These are phyloP conservation scores for Amphipoea lucens DNA, from an alignment of 2,888 invertebrate species.

Conservation along the genomic window DNA sequence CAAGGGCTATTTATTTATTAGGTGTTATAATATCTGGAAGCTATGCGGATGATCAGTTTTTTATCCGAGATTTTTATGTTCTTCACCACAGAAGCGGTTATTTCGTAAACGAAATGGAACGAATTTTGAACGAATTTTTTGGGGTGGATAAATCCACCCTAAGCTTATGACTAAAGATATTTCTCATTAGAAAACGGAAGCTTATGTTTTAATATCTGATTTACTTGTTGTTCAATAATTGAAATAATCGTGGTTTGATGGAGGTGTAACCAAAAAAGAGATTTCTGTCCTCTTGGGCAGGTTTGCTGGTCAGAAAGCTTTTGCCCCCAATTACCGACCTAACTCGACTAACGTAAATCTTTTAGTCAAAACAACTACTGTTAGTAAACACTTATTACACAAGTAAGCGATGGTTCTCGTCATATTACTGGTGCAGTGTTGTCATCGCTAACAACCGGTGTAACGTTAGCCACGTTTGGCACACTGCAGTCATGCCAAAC, in stretches of 20 bases:
- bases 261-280: not conserved
- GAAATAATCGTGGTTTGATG: not conserved
- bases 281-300: not conserved
- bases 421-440: not conserved
- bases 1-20: not conserved
- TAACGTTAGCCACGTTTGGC: slow-evolving; percentile 33
- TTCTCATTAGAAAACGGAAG: not conserved
- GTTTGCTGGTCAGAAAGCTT: not conserved
- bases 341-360: not conserved
- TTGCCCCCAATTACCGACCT: not conserved
- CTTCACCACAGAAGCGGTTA: not conserved
- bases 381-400: not conserved
- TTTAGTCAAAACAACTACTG: not conserved
- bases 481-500: not conserved
- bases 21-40: not conserved
- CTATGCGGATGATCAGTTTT: not conserved
- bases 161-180: not conserved
- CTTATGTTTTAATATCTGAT: not conserved
- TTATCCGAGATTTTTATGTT: not conserved
- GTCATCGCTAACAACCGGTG: slow-evolving; percentile 13
- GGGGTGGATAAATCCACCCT: no score
- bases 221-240: not conserved
- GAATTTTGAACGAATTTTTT: no score
- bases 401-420: not conserved
- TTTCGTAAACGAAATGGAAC: no score